These are phyloP conservation scores for Ramphastos sulfuratus DNA, from an alignment of 2,113 vertebrate genomes.

Conservation along the genomic window DNA sequence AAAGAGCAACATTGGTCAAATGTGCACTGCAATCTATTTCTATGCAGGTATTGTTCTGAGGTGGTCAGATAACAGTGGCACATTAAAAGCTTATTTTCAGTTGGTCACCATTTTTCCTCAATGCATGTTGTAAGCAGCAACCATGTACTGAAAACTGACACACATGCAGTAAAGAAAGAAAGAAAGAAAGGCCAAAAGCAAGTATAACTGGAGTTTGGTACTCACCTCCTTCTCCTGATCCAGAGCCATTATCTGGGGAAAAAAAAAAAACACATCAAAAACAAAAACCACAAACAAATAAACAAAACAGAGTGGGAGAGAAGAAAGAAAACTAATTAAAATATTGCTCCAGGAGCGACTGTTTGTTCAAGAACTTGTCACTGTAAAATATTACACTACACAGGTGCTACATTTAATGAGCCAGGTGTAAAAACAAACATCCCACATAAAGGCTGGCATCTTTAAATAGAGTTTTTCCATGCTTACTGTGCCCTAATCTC, in stretches of 20 bases:
- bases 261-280: too few species aligned
- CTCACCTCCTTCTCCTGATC: constrained; percentile 91
- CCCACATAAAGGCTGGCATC: neutral
- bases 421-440: constrained; percentile 43
- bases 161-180: neutral
- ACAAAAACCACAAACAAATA: neutral
- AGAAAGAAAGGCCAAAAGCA: neutral
- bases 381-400: constrained; percentile 2
- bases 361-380: neutral
- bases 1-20: neutral
- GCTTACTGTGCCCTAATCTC: neutral
- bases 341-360: constrained; percentile 23
- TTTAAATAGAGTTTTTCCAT: neutral
- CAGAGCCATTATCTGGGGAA: constrained; percentile 86
- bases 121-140: neutral
- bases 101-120: neutral
- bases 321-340: constrained; percentile 35
- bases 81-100: neutral
- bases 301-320: neutral
- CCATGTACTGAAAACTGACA: neutral
- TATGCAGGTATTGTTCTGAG: neutral
- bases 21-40: neutral
- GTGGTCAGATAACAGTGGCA: neutral
- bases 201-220: neutral
- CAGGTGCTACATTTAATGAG: constrained; percentile 30